Evolutionary conservation across 2,888 invertebrate genomes (phyloP).

Genomic region (Lydus trimaculatus): DNA sequence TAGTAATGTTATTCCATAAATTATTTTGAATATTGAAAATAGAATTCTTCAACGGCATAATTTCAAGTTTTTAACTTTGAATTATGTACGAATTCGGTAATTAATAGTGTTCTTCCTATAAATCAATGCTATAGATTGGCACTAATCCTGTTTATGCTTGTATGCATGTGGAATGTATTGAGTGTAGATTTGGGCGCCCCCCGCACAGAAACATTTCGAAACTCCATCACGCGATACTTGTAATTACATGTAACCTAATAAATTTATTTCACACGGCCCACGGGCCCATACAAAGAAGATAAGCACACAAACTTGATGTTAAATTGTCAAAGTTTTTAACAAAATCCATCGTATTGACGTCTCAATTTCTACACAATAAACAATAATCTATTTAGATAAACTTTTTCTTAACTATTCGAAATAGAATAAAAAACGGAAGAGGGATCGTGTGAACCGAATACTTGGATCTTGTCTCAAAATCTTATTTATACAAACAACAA

Average conservation of each 20-base stretch:
- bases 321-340: conserved; percentile 47
- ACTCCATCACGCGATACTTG: conserved; percentile 49
- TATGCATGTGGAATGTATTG: conserved; percentile 24
- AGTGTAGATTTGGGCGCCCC: conserved; percentile 27
- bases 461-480: background rate
- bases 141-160: background rate
- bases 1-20: background rate
- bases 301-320: conserved; percentile 43
- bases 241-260: conserved; percentile 53
- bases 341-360: conserved; percentile 55
- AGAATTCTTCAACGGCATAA: background rate
- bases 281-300: conserved; percentile 43
- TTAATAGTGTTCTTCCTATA: conserved; percentile 26
- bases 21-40: background rate
- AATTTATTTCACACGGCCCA: conserved; percentile 57
- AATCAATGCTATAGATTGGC: conserved; percentile 16
- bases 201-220: conserved; percentile 36
- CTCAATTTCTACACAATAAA: conserved; percentile 47
- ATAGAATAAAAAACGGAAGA: background rate
- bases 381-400: background rate
- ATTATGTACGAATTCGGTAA: conserved; percentile 23
- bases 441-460: background rate
- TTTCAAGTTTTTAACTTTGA: conserved; percentile 14
- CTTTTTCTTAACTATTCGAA: background rate
- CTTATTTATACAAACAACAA: background rate